phyloP scores from a whole-genome alignment of 1,140 invertebrate genomes.

The Dendrolimus kikuchii region DNA sequence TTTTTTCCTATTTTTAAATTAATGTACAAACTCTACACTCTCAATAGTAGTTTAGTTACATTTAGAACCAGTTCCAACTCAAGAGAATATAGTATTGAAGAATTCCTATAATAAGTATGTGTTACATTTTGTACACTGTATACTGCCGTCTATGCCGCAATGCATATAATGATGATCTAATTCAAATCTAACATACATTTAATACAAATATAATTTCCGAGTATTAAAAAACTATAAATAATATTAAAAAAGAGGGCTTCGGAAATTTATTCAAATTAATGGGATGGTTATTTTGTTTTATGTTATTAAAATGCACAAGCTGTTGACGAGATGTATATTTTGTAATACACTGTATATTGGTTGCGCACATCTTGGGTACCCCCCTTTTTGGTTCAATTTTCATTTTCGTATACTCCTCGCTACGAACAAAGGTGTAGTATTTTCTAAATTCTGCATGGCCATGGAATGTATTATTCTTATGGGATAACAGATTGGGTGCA shows the following conservation, averaged over 20 bases:
- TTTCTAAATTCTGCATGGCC: constrained; percentile 53
- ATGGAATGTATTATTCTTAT: constrained; percentile 30
- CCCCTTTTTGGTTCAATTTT: constrained; percentile 40
- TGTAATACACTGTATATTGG: constrained; percentile 50
- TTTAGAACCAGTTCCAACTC: too few species aligned
- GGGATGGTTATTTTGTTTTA: too few species aligned
- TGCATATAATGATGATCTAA: constrained; percentile 44
- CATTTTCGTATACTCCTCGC: constrained; percentile 21
- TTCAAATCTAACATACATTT: too few species aligned
- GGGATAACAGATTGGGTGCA: constrained; percentile 10
- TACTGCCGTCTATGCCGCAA: constrained; percentile 65
- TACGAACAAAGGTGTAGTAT: constrained; percentile 36
- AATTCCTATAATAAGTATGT: not conserved
- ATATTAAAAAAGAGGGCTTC: constrained; percentile 12
- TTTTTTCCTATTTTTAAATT: too few species aligned
- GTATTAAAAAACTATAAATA: constrained; percentile 8
- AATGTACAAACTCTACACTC: too few species aligned
- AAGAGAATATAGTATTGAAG: not conserved
- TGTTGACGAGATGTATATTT: constrained; percentile 19
- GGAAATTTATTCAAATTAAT: constrained; percentile 9
- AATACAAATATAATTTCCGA: too few species aligned
- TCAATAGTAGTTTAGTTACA: too few species aligned
- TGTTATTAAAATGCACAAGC: constrained; percentile 21
- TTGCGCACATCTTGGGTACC: constrained; percentile 47
- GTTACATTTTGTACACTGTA: not conserved